These are phyloP conservation scores for Amphipyra tragopoginis DNA, from an alignment of 2,888 invertebrate genomes.

Conservation along the genomic window DNA sequence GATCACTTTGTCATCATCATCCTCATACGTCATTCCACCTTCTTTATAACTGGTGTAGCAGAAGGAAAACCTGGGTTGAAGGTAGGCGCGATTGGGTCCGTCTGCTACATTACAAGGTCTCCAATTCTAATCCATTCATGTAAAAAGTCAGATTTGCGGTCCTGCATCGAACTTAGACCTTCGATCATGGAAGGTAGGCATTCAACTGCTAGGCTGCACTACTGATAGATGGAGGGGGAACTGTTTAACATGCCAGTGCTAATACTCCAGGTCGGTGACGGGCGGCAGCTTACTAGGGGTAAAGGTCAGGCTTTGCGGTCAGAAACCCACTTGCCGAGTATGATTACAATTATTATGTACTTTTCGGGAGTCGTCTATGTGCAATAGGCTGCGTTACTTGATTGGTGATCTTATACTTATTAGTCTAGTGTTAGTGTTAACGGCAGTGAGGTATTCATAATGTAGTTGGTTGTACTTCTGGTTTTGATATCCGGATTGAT, in stretches of 20 bases:
- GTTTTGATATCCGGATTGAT: conserved; percentile 5
- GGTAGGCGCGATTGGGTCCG: no score
- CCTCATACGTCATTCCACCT: no score
- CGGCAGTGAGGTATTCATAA: background rate
- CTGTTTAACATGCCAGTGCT: conserved; percentile 9
- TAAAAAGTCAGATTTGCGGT: no score
- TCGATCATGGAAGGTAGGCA: no score
- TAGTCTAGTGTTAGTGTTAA: conserved; percentile 2
- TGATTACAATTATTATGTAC: conserved; percentile 45
- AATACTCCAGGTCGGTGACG: conserved; percentile 39
- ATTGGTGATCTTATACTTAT: conserved; percentile 23
- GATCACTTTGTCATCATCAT: no score
- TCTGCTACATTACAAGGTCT: no score
- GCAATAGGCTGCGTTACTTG: conserved; percentile 12
- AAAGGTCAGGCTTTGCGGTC: conserved; percentile 37
- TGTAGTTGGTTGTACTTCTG: conserved; percentile 13
- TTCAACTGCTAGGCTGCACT: background rate
- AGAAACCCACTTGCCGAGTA: conserved; percentile 34
- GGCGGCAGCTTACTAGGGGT: conserved; percentile 27
- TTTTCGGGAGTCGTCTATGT: conserved; percentile 24
- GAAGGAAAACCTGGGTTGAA: no score
- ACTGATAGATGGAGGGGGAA: background rate
- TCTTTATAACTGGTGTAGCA: no score
- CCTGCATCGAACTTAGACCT: no score
- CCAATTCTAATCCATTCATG: no score